phyloP scores from a whole-genome alignment of 2,888 invertebrate genomes.

The Melanargia galathea region DNA sequence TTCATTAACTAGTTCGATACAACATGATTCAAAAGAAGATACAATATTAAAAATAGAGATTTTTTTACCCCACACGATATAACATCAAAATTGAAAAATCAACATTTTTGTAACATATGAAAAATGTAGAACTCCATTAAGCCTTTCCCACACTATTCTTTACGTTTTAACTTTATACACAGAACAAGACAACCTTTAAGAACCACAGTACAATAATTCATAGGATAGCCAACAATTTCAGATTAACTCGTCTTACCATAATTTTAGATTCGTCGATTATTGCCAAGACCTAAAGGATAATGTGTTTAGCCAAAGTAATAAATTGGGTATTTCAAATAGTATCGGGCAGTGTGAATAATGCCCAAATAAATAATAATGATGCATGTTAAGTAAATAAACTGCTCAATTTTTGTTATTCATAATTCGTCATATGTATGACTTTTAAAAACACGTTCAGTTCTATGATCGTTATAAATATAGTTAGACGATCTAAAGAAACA shows the following conservation, averaged over 20 bases:
- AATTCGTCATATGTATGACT: too few species aligned
- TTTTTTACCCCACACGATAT: conserved; percentile 50
- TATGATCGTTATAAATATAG: too few species aligned
- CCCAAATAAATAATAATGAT: too few species aligned
- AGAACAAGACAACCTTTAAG: background rate
- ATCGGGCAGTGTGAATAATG: too few species aligned
- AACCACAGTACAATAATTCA: background rate
- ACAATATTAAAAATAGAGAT: conserved; percentile 57
- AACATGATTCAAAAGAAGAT: conserved; percentile 42
- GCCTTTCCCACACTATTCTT: conserved; percentile 17
- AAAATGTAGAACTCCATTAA: conserved; percentile 36
- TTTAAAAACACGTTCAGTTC: too few species aligned
- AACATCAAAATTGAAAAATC: conserved; percentile 50
- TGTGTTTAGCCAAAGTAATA: too few species aligned
- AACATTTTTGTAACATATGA: conserved; percentile 39
- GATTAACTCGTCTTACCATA: background rate
- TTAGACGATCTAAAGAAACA: too few species aligned
- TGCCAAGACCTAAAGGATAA: too few species aligned
- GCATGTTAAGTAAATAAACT: too few species aligned
- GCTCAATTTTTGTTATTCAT: too few species aligned
- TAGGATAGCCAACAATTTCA: background rate
- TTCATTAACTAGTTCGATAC: conserved; percentile 54
- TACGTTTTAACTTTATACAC: conserved; percentile 2
- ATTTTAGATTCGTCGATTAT: background rate
- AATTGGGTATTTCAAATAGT: too few species aligned